Evolutionary conservation across 2,888 invertebrate genomes (phyloP).

Genomic region (Nephrocerus scutellatus): DNA sequence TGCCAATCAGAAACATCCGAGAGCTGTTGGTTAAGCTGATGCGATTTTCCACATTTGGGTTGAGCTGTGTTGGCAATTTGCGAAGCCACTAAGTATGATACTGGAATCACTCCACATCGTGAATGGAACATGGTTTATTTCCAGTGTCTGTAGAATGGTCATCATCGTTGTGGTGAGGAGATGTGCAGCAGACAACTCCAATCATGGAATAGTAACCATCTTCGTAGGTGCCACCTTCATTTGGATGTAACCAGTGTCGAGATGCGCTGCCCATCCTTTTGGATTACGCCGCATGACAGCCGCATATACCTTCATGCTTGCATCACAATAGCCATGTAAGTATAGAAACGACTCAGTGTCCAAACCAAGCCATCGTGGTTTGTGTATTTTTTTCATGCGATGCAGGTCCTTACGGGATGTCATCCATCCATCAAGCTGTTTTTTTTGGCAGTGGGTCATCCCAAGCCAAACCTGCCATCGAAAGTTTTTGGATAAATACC

Average conservation of each 20-base stretch:
- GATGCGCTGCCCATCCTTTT: background rate
- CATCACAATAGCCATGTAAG: slow-evolving; percentile 13
- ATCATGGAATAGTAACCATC: slow-evolving; percentile 4
- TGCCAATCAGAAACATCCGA: slow-evolving; percentile 3
- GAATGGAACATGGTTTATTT: slow-evolving; percentile 1
- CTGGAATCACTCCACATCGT: slow-evolving; percentile 8
- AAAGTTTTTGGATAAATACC: background rate
- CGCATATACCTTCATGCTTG: slow-evolving; percentile 7
- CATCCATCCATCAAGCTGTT: slow-evolving; percentile 1
- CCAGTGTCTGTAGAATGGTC: slow-evolving; percentile 1
- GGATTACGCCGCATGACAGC: background rate
- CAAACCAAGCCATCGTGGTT: slow-evolving; percentile 8
- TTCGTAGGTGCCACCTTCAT: slow-evolving; percentile 9
- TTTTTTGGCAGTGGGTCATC: background rate
- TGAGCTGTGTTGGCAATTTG: slow-evolving; percentile 6
- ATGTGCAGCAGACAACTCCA: slow-evolving; percentile 12
- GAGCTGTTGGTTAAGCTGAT: slow-evolving; percentile 4
- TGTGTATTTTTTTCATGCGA: background rate
- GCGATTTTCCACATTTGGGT: slow-evolving; percentile 11
- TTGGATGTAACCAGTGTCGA: slow-evolving; percentile 5
- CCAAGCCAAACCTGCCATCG: background rate
- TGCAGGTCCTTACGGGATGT: slow-evolving; percentile 5
- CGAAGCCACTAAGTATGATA: slow-evolving; percentile 10
- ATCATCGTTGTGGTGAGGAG: slow-evolving; percentile 4
- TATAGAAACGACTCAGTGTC: background rate